Percentiles rank a stretch among this genome's conserved stretches.
These are phyloP conservation scores for Rostratula benghalensis DNA, from an alignment of 2,113 vertebrate species.

Conservation along the genomic window DNA sequence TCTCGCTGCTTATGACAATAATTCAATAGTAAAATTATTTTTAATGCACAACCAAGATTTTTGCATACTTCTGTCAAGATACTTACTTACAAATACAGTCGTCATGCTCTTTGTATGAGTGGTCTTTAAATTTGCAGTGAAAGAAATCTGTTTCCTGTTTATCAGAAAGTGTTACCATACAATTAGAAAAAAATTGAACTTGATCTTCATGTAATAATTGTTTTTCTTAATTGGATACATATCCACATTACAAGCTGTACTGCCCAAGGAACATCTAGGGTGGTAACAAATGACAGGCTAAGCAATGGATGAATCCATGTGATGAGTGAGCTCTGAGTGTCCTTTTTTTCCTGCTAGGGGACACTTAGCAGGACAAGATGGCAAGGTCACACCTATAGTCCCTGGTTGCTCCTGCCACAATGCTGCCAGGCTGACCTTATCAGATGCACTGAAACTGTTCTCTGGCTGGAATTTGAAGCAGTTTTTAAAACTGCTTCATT, in stretches of 20 bases:
- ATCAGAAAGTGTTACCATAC: background rate
- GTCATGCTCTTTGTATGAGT: background rate
- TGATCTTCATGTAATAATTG: background rate
- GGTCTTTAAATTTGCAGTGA: background rate
- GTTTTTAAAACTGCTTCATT: background rate
- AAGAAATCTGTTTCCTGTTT: background rate
- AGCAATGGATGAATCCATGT: background rate
- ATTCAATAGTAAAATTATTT: background rate
- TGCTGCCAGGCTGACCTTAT: background rate
- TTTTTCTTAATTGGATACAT: background rate
- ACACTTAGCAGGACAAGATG: background rate
- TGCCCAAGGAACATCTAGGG: background rate
- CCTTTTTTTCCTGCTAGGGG: background rate
- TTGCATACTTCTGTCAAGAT: accelerated
- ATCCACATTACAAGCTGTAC: background rate
- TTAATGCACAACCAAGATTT: background rate
- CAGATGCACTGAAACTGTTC: background rate
- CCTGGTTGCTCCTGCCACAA: background rate
- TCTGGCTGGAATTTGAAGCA: background rate
- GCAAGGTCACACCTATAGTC: background rate
- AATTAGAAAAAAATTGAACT: background rate
- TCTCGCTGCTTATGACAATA: background rate
- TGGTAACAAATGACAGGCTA: background rate
- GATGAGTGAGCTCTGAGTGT: background rate
- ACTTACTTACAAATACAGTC: background rate